phyloP scores from a whole-genome alignment of 2,797 vertebrate genomes.

The Syngnathus rostellatus region DNA sequence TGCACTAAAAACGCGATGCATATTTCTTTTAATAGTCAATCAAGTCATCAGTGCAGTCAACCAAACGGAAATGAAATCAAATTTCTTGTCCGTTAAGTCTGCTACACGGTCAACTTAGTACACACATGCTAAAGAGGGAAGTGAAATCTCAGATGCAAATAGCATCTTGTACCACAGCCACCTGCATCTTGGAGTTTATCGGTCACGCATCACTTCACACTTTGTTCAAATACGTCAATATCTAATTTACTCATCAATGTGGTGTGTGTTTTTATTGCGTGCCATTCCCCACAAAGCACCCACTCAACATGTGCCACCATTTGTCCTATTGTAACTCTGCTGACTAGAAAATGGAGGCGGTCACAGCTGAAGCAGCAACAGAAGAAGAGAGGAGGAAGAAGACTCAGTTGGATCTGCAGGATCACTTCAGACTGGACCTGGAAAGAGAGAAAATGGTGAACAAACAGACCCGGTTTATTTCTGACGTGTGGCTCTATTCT shows the following conservation, averaged over 20 bases:
- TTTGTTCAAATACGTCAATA: background rate
- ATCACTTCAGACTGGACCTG: slow-evolving; percentile 82
- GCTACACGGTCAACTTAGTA: too few species aligned
- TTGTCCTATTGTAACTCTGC: slow-evolving; percentile 12
- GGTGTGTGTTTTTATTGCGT: background rate
- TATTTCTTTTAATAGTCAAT: too few species aligned
- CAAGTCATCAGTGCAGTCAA: too few species aligned
- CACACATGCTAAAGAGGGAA: slow-evolving; percentile 33
- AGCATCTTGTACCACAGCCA: slow-evolving; percentile 9
- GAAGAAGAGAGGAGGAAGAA: slow-evolving; percentile 79
- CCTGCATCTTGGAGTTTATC: slow-evolving; percentile 14
- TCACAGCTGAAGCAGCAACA: slow-evolving; percentile 69
- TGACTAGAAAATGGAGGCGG: slow-evolving; percentile 82
- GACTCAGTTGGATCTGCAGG: slow-evolving; percentile 81
- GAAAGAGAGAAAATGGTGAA: slow-evolving; percentile 88
- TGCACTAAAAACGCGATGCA: background rate
- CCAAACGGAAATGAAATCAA: too few species aligned
- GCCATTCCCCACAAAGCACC: too few species aligned
- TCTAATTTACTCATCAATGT: background rate
- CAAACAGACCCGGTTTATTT: background rate
- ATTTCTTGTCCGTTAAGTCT: too few species aligned
- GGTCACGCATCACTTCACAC: background rate
- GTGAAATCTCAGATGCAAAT: slow-evolving; percentile 45
- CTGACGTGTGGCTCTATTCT: background rate
- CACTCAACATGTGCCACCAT: background rate